phyloP scores from a whole-genome alignment of 1,140 invertebrate species.

The Mya arenaria region DNA sequence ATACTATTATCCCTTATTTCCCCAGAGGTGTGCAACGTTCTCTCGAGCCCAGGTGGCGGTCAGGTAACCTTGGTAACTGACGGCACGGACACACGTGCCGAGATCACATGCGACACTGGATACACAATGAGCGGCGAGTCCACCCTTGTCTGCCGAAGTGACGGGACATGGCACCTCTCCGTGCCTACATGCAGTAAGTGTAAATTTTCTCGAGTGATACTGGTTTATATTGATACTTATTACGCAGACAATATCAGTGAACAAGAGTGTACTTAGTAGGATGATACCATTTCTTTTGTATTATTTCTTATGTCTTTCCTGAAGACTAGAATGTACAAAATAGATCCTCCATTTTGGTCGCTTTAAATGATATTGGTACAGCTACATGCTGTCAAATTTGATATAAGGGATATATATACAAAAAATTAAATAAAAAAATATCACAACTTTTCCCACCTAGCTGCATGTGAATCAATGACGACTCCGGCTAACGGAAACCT shows the following conservation, averaged over 20 bases:
- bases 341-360: background rate
- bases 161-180: conserved; percentile 31
- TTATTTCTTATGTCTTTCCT: too few species aligned
- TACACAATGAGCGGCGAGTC: conserved; percentile 33
- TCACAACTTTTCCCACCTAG: conserved; percentile 4
- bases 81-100: conserved; percentile 16
- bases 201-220: background rate
- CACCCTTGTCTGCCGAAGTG: conserved; percentile 12
- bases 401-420: background rate
- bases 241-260: background rate
- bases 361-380: background rate
- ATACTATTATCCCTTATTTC: background rate
- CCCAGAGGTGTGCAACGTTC: conserved; percentile 27
- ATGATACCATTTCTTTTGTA: background rate
- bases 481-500: conserved; percentile 10
- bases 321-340: background rate
- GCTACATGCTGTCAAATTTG: background rate
- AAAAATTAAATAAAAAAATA: background rate
- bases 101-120: conserved; percentile 31
- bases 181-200: conserved; percentile 37
- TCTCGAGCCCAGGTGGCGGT: conserved; percentile 21
- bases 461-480: conserved; percentile 8
- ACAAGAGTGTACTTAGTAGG: background rate
- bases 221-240: background rate
- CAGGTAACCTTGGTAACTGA: background rate